These are phyloP conservation scores for Aromia moschata DNA, from an alignment of 2,888 invertebrate genomes.

Conservation along the genomic window DNA sequence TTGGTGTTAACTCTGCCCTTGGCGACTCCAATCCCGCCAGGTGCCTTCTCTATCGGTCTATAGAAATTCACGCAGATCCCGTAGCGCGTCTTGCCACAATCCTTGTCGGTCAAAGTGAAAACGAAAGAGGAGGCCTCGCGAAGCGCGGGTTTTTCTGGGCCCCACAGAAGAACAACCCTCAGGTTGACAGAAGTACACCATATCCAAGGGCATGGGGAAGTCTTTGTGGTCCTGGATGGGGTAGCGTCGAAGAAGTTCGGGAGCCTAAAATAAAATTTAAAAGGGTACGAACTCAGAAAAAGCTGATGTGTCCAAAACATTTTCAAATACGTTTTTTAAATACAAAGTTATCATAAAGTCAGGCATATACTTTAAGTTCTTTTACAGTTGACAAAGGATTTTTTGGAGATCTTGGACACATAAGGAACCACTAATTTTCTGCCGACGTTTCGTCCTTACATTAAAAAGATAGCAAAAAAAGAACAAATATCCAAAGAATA, in stretches of 20 bases:
- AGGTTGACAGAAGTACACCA: conserved; percentile 99
- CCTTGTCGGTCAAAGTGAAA: conserved; percentile 98
- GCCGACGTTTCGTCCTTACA: too few relatives aligned
- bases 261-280: conserved; percentile 77
- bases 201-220: conserved; percentile 96
- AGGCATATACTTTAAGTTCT: too few relatives aligned
- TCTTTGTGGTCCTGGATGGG: conserved; percentile 96
- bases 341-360: too few relatives aligned
- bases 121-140: conserved; percentile 97
- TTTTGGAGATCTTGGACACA: too few relatives aligned
- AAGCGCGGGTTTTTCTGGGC: conserved; percentile 80
- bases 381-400: too few relatives aligned
- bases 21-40: conserved; percentile 53
- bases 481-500: too few relatives aligned
- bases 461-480: too few relatives aligned
- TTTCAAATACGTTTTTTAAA: too few relatives aligned
- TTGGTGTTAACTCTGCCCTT: conserved; percentile 66
- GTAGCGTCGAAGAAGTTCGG: conserved; percentile 94
- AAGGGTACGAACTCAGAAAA: too few relatives aligned
- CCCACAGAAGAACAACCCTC: conserved; percentile 96
- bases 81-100: conserved; percentile 92
- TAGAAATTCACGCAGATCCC: conserved; percentile 99
- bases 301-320: too few relatives aligned
- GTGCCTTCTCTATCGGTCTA: conserved; percentile 81
- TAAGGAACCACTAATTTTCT: too few relatives aligned